Evolutionary conservation across 1,140 invertebrate genomes (phyloP), one percentile per base, ranked within the genome.

Genomic region (Branchinecta lindahli): DNA sequence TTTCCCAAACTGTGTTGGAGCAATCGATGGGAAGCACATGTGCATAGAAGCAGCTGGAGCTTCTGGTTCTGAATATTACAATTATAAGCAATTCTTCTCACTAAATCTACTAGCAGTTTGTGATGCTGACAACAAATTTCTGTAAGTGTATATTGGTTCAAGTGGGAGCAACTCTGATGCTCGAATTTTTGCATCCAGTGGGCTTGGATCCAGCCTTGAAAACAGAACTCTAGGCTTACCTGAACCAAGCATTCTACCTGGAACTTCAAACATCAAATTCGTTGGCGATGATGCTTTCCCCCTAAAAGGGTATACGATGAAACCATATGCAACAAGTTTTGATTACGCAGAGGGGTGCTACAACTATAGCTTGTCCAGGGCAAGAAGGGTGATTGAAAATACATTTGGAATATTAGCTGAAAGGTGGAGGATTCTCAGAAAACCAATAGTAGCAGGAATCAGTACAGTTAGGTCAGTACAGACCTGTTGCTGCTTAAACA

Each of bases 271-370:
- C 18, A 47, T 76, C 46, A 75, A 76, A 46, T 74, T 79, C 69
- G 73, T 79, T 15, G 75, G 67, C 61, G 79, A 79, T 72, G 76
- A 77, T 66, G 78, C 79, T 33, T 80, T 79, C 75, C 72, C 74
- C 44, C 69, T 79, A 45, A n/a, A 68, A 18, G 71, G 66, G 52
- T 71, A 75, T 67, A 67, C 79, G 10, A 76, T 80, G 75, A 73
- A 73, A 70, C 75, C 77, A 45, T 77, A 74, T 71, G 67, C 76
- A 66, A 65, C 72, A 70, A 74, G 61, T 71, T 52, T 65, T 44
- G 21, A 18, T 18, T n/a, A n/a, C n/a, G n/a, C n/a, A n/a, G 18
- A 71, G 74, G 44, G 73, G 74, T 68, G 74, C 73, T 67, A 74
- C 75, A 66, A 78, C 75, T 69, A 78, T 80, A 71, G 78, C 76